phyloP scores from a whole-genome alignment of 1,140 invertebrate genomes.

The Octopus bimaculoides region DNA sequence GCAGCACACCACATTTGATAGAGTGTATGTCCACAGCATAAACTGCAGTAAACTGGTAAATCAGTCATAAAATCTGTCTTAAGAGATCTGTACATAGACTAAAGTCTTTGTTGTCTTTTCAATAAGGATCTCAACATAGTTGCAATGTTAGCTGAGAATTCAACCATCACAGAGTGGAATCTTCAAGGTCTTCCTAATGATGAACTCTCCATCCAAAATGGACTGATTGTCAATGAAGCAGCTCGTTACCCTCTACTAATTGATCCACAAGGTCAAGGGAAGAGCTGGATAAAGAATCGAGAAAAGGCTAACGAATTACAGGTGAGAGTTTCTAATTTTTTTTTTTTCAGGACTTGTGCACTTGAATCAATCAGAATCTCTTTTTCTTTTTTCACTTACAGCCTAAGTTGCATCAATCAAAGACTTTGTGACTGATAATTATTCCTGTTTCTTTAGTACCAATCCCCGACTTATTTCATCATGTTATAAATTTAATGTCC shows the following conservation, averaged over 20 bases:
- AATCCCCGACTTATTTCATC: too few species aligned
- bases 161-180: slow-evolving; percentile 89
- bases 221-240: slow-evolving; percentile 92
- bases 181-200: slow-evolving; percentile 94
- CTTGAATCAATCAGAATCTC: not conserved
- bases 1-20: too few species aligned
- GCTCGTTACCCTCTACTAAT: slow-evolving; percentile 86
- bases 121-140: slow-evolving; percentile 78
- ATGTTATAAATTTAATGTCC: too few species aligned
- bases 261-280: slow-evolving; percentile 95
- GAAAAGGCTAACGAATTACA: slow-evolving; percentile 88
- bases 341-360: too few species aligned
- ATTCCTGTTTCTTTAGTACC: too few species aligned
- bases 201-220: slow-evolving; percentile 94
- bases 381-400: not conserved
- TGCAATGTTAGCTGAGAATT: slow-evolving; percentile 86
- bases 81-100: too few species aligned
- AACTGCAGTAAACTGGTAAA: too few species aligned
- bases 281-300: slow-evolving; percentile 96
- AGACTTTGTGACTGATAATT: too few species aligned
- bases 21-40: too few species aligned
- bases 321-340: slow-evolving; percentile 45
- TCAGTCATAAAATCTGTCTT: too few species aligned
- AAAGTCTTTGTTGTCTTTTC: slow-evolving; percentile 16
- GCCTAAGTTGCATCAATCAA: not conserved